These are phyloP conservation scores for Montipora cactus DNA, from an alignment of 64 coral and sea anemone genomes.

Conservation along the genomic window DNA sequence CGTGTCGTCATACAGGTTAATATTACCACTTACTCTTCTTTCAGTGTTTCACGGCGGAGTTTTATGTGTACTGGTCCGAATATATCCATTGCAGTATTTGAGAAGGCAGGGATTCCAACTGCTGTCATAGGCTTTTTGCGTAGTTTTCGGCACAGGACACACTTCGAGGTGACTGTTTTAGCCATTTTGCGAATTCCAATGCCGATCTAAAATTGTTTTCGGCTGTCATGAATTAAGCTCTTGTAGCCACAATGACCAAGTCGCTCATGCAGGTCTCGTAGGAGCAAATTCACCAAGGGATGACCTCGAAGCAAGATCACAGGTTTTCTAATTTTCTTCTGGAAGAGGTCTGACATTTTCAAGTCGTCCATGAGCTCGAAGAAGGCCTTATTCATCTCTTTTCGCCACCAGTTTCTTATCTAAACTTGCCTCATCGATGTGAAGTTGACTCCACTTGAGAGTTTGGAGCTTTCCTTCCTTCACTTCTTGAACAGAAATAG, in stretches of 20 bases:
- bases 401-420: too few relatives aligned
- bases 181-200: conserved; percentile 15
- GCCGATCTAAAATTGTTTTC: conserved; percentile 40
- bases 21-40: conserved; percentile 66
- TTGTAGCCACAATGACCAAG: conserved; percentile 43
- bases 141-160: conserved; percentile 20
- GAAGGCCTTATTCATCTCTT: too few relatives aligned
- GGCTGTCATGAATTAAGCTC: conserved; percentile 53
- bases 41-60: conserved; percentile 47
- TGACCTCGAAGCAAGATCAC: conserved; percentile 8
- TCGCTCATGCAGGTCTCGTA: not conserved
- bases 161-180: not conserved
- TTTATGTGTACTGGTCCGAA: not conserved
- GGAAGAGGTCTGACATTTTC: not conserved
- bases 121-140: not conserved
- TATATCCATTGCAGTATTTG: too few relatives aligned
- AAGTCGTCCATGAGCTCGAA: not conserved
- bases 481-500: not conserved
- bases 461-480: too few relatives aligned
- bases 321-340: not conserved
- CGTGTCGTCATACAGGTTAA: conserved; percentile 60
- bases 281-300: conserved; percentile 4
- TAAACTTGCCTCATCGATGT: not conserved
- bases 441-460: not conserved
- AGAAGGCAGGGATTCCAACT: too few relatives aligned